Base-by-base conservation (phyloP, 2,888 invertebrate genomes). In the Chymomyza fuscimana region DNA sequence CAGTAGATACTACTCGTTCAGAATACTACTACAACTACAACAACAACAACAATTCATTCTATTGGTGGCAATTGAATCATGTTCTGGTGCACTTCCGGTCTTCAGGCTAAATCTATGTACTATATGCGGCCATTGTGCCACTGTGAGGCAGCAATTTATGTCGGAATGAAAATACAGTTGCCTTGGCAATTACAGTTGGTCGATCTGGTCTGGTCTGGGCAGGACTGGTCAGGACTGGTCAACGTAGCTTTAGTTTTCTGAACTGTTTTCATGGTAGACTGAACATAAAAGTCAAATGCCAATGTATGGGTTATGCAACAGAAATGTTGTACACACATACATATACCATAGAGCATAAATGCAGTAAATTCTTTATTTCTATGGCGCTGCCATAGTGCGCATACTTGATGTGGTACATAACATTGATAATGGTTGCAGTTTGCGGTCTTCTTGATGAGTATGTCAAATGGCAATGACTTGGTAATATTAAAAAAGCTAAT, bases 41-140 rank as follows among this genome's bases (percentile, higher is more conserved):
- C 9, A 58, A 46, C 40, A 10, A 46, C 40, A 46, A 46, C 40
- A 46, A 12, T 46, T 46, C 6, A 4, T 12, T 46, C 12, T 46
- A 46, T 46, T 46, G 66, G 70, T 83, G 87, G 81, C 87, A 83
- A 87, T 87, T 87, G 83, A 87, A 87, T 86, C 87, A 83, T 75
- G 83, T 77, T 86, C 69, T 50, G 29, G 22, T 60, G 50, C 10
- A 12, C n/a, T 4, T 6, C 16, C 51, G 12, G 12, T 12, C 40
- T 12, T 12, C 40, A 12, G 12, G 12, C 10, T 12, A 46, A 4
- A 46, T 2, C 32, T 9, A 9, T 32, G 9, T 9, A 32, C 40
- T 46, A 46, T 46, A 46, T 10, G 40, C 40, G 40, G 12, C 40
- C 40, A 46, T 46, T 46, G 40, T 46, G 40, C 40, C 40, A 46